These are phyloP conservation scores for Ailurus styani DNA, from an alignment of 2,113 vertebrate genomes.

Conservation along the genomic window DNA sequence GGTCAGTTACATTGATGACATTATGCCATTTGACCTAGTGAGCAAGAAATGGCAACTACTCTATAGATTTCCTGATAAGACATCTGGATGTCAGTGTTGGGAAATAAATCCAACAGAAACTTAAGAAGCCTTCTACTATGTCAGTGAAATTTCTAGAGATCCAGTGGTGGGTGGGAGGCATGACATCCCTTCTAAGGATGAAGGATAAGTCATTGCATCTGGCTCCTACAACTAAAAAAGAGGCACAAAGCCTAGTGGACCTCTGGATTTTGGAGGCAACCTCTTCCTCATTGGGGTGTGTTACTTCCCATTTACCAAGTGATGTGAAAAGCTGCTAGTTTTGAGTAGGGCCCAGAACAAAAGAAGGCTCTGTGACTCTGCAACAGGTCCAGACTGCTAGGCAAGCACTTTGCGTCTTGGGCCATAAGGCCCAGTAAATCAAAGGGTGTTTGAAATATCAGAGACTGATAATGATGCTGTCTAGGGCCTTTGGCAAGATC, in stretches of 20 bases:
- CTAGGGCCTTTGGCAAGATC: neutral
- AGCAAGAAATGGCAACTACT: neutral
- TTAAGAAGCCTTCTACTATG: neutral
- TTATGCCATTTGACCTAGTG: neutral
- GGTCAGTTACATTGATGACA: neutral
- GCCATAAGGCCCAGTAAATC: neutral
- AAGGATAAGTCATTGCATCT: neutral
- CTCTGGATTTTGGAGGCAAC: neutral
- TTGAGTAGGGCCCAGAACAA: neutral
- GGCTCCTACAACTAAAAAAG: neutral
- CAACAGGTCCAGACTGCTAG: neutral
- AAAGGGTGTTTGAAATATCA: neutral
- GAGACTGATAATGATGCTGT: neutral
- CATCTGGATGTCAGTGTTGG: neutral
- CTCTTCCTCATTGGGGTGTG: neutral
- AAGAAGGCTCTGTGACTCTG: neutral
- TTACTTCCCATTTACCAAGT: neutral
- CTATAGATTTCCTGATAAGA: neutral
- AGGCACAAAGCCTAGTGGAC: neutral
- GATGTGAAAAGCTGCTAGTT: neutral
- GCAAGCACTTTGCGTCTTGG: neutral
- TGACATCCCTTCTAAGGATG: neutral
- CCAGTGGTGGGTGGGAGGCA: neutral
- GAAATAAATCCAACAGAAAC: neutral
- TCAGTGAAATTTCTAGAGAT: neutral